Conservation (phyloP, 2,888 invertebrate genomes). For the Eucera pruinosa region DNA sequence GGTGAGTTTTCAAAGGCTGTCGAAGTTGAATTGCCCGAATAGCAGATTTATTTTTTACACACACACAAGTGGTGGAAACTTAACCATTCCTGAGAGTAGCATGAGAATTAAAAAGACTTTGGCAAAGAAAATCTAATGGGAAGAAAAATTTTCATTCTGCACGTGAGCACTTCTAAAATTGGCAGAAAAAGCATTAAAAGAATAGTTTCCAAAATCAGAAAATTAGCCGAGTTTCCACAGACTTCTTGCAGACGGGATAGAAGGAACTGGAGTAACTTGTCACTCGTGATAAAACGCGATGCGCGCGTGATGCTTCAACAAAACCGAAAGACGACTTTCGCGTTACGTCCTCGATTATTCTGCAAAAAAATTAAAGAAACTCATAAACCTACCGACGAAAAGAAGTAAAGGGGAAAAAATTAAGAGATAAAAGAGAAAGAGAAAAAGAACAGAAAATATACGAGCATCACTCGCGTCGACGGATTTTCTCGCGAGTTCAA, state of each 20-base stretch:
- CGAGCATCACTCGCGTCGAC: slow-evolving; percentile 59
- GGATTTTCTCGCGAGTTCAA: slow-evolving; percentile 57
- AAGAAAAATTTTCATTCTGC: neutral
- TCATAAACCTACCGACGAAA: neutral
- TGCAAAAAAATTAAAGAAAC: neutral
- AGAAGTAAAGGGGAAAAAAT: neutral
- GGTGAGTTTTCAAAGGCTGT: slow-evolving; percentile 40
- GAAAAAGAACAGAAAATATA: neutral
- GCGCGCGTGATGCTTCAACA: slow-evolving; percentile 59
- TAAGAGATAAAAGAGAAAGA: neutral
- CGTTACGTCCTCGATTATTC: no score
- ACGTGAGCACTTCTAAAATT: neutral
- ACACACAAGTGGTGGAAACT: neutral
- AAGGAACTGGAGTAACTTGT: slow-evolving; percentile 35
- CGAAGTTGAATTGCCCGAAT: neutral
- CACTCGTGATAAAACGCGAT: slow-evolving; percentile 58
- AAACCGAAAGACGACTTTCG: slow-evolving; percentile 47
- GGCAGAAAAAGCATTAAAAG: neutral
- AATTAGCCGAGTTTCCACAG: slow-evolving; percentile 3
- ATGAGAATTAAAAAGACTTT: neutral
- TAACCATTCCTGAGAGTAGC: neutral
- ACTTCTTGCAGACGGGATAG: slow-evolving; percentile 10
- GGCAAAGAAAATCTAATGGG: neutral
- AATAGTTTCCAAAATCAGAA: neutral
- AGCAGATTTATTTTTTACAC: neutral